These are phyloP conservation scores for Neogale vison DNA, from an alignment of 2,113 vertebrate genomes.

Conservation along the genomic window DNA sequence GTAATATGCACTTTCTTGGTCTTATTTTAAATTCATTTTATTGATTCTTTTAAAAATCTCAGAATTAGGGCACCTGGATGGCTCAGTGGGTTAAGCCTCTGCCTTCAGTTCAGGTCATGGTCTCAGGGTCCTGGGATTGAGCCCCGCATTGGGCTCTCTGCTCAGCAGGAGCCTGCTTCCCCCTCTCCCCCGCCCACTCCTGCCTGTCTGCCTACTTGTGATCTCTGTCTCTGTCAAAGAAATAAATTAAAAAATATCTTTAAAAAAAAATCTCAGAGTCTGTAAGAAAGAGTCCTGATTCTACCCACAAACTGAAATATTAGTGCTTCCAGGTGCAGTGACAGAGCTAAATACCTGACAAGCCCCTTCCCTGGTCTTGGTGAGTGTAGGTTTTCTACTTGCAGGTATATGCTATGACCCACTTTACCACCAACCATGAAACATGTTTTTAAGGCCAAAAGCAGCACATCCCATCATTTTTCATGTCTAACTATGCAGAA, in stretches of 20 bases:
- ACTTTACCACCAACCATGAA: background rate
- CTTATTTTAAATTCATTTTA: conserved; percentile 43
- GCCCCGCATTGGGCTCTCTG: no score
- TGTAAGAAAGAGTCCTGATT: background rate
- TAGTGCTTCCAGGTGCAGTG: background rate
- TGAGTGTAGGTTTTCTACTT: no score
- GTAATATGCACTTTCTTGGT: background rate
- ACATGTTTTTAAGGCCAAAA: background rate
- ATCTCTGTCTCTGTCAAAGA: no score
- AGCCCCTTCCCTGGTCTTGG: background rate
- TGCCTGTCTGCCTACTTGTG: no score
- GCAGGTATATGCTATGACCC: rapidly evolving
- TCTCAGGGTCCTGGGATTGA: no score
- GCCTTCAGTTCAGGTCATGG: no score
- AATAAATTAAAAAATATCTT: background rate
- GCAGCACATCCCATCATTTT: background rate
- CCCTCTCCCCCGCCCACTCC: no score
- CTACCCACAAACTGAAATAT: background rate
- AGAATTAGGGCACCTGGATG: background rate
- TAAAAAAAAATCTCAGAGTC: background rate
- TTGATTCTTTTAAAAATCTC: conserved; percentile 35
- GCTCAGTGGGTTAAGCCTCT: no score
- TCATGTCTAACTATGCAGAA: background rate
- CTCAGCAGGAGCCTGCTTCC: no score
- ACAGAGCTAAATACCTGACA: background rate